These are phyloP conservation scores for Ctenopoma multispine DNA, from an alignment of 2,797 vertebrate species.

Conservation along the genomic window DNA sequence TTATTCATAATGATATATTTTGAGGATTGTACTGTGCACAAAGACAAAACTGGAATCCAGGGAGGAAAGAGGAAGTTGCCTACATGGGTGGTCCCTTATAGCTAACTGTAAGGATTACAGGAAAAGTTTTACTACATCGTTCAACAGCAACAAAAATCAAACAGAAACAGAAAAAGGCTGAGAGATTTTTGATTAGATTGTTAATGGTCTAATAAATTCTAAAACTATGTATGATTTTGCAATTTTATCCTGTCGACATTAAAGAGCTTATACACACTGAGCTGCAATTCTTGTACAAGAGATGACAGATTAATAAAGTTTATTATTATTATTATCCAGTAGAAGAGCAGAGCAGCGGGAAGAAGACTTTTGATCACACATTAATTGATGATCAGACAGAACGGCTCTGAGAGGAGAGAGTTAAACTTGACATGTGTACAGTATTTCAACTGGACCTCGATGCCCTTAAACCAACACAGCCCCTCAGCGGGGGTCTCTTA, in stretches of 20 bases:
- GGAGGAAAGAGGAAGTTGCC: slow-evolving; percentile 56
- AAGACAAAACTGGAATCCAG: slow-evolving; percentile 41
- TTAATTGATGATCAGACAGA: not conserved
- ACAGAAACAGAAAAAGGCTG: not conserved
- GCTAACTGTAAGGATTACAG: slow-evolving; percentile 45
- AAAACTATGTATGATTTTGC: not conserved
- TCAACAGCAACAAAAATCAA: slow-evolving; percentile 39
- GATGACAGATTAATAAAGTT: slow-evolving; percentile 13
- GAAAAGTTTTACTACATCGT: slow-evolving; percentile 31
- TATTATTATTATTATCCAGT: slow-evolving; percentile 17
- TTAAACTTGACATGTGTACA: slow-evolving; percentile 71
- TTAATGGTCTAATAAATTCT: slow-evolving; percentile 16
- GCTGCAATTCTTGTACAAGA: not conserved
- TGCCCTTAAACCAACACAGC: slow-evolving; percentile 66
- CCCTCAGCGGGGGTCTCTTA: slow-evolving; percentile 66
- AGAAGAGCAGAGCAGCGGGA: slow-evolving; percentile 23
- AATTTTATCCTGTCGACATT: not conserved
- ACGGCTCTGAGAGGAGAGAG: slow-evolving; percentile 36
- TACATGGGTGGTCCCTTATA: slow-evolving; percentile 58
- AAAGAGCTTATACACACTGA: not conserved
- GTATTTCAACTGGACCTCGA: slow-evolving; percentile 68
- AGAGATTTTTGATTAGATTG: not conserved
- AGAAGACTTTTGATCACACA: slow-evolving; percentile 29
- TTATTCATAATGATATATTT: slow-evolving; percentile 18
- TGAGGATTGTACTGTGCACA: slow-evolving; percentile 29